Evolutionary conservation across 2,113 vertebrate genomes (phyloP), one percentile per base, ranked within the genome.

Genomic region (Anhinga anhinga): DNA sequence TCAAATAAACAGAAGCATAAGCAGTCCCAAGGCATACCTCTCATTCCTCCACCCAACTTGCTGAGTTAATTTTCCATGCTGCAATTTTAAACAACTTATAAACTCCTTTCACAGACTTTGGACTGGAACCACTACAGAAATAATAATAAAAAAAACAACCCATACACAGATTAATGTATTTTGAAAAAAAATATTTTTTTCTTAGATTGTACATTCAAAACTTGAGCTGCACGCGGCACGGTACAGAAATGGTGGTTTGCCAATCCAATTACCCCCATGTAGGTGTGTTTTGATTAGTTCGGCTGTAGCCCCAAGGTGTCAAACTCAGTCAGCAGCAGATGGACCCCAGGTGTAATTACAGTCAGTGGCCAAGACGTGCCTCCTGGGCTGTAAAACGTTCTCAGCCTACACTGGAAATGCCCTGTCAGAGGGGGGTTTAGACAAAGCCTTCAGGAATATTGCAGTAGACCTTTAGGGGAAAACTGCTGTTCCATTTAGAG

Each of bases 171-270:
- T 56, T 7, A 17, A 29, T 45, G 58, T 69, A 12, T 80, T 94
- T 94, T 58, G 90, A 69, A 93, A 95, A 93, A 93, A 96, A 94
- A 88, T 44, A 65, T 38, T 62, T 72, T 85, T 90, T 91, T 87
- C 84, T 92, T 50, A 88, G 66, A 69, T 77, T 86, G 53, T 79
- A 93, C 90, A 94, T 96, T 96, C 96, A 94, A 88, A 94, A 95
- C 71, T 91, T 50, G 11, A 88, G 49, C 90, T 94, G 93, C 83
- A 94, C 84, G 67, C 70, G n/a, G 70, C 78, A 87, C 5, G 6
- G 53, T 69, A 90, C 2, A 94, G 85, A 62, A 92, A 93, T 40
- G 90, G 70, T 52, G 65, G 62, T 74, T 84, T 93, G 70, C 74
- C 78, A 87, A 85, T 86, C 66, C 93, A 93, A 61, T 95, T 95